Evolutionary conservation across 2,888 invertebrate genomes (phyloP).

Genomic region (Andrena bucephala): DNA sequence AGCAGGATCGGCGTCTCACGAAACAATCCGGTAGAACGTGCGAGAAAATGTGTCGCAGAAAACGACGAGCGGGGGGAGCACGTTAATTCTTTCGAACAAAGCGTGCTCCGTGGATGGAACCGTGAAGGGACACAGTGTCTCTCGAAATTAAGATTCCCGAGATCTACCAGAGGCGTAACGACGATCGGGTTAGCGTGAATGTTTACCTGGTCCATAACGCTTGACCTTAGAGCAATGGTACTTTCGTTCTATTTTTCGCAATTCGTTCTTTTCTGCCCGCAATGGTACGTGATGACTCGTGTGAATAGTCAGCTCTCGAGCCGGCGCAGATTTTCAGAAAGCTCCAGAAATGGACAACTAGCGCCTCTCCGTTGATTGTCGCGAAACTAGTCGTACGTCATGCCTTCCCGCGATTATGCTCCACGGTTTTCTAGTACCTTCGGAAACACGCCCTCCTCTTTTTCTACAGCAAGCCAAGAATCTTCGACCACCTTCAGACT

Average conservation of each 20-base stretch:
- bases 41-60: background rate
- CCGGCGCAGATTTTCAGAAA: slow-evolving; percentile 73
- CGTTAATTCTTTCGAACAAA: slow-evolving; percentile 21
- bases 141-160: background rate
- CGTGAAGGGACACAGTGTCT: slow-evolving; percentile 33
- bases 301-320: slow-evolving; percentile 54
- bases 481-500: background rate
- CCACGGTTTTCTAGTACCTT: slow-evolving; percentile 59
- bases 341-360: slow-evolving; percentile 74
- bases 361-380: slow-evolving; percentile 58
- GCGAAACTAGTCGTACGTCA: slow-evolving; percentile 42
- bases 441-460: slow-evolving; percentile 18
- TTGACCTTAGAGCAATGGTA: slow-evolving; percentile 11
- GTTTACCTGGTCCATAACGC: slow-evolving; percentile 73
- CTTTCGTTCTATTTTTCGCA: slow-evolving; percentile 33
- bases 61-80: background rate
- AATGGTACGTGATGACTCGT: slow-evolving; percentile 60
- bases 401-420: slow-evolving; percentile 26
- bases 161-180: background rate
- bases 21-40: background rate
- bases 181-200: background rate
- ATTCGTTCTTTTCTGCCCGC: slow-evolving; percentile 40
- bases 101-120: slow-evolving; percentile 32
- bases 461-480: background rate
- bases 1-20: background rate